Evolutionary conservation across 2,797 vertebrate genomes (phyloP).

Genomic region (Petrocephalus sullivani): DNA sequence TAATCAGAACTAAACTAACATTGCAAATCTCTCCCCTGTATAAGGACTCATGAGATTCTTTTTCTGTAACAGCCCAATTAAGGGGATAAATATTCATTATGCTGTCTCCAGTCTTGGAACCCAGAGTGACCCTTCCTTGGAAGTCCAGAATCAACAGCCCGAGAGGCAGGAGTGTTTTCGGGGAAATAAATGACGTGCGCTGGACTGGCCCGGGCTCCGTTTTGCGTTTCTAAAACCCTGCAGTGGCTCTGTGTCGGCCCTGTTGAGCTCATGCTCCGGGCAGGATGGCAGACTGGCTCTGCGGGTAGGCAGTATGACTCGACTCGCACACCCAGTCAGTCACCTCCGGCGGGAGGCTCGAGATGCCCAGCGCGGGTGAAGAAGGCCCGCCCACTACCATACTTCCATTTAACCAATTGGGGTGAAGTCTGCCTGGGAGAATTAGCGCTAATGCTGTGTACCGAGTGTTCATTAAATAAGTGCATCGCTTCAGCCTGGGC

Average conservation of each 20-base stretch:
- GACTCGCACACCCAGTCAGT: no score
- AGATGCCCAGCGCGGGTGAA: not conserved
- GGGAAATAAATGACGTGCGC: not conserved
- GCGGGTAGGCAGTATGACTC: not conserved
- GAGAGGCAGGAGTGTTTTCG: not conserved
- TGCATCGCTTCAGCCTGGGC: not conserved
- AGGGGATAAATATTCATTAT: constrained; percentile 12
- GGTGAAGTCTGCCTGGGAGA: not conserved
- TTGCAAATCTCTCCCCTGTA: constrained; percentile 14
- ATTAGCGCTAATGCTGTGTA: not conserved
- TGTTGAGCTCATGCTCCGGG: not conserved
- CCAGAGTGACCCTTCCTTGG: not conserved
- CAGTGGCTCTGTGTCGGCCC: no score
- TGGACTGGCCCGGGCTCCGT: not conserved
- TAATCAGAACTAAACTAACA: constrained; percentile 25
- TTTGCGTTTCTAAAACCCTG: not conserved
- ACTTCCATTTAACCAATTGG: not conserved
- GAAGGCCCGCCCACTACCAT: not conserved
- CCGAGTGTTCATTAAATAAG: not conserved
- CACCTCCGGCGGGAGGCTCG: not conserved
- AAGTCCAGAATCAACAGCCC: constrained; percentile 8
- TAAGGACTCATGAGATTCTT: constrained; percentile 13
- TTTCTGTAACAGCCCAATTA: constrained; percentile 14
- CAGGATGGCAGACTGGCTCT: not conserved
- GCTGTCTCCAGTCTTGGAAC: not conserved